Base-by-base conservation (phyloP, 2,888 invertebrate genomes). In the Papilio demoleus region DNA sequence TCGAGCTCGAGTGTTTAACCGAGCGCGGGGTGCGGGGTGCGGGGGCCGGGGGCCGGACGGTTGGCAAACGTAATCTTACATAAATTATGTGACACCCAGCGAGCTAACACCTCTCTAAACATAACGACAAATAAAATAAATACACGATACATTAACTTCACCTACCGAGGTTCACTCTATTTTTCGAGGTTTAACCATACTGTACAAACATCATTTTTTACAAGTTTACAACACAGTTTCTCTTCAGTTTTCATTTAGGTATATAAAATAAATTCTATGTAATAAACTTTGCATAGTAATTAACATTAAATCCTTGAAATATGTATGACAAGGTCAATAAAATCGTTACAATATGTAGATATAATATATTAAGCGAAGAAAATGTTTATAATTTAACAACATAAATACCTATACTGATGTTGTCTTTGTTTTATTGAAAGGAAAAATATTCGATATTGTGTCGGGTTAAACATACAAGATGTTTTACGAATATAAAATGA, bases 1-100 rank as follows among this genome's bases (percentile, higher is more conserved):
- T 22, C 8, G n/a, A 40, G 40, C n/a, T 47, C 9, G 36, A 53
- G 53, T 22, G 14, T 12, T 36, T 19, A 34, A 58, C 11, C 27
- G 36, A 58, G 36, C 19, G 19, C 36, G 34, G 36, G 11, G n/a
- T 1, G 9, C 36, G 9, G 8, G 36, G 1, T 1, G 36, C 36
- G 36, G 36, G 8, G 9, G 36, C 36, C 8, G 8, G 36, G 2
- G 17, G 17, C 9, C 8, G 17, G 14, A 34, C 17, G 31, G 19
- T 36, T 19, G 9, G 19, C 31, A 58, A 58, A 58, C 34, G 11
- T 36, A 58, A 53, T 53, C 53, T 53, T 8, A 27, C n/a, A 1
- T 53, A 53, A 53, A 53, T 53, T 27, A 53, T 14, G 27, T 53
- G 53, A 27, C 53, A 3, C 50, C 17, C n/a, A 9, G 53, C n/a